These are phyloP conservation scores for Xerus rutilus DNA, from an alignment of 2,797 vertebrate species.

Conservation along the genomic window DNA sequence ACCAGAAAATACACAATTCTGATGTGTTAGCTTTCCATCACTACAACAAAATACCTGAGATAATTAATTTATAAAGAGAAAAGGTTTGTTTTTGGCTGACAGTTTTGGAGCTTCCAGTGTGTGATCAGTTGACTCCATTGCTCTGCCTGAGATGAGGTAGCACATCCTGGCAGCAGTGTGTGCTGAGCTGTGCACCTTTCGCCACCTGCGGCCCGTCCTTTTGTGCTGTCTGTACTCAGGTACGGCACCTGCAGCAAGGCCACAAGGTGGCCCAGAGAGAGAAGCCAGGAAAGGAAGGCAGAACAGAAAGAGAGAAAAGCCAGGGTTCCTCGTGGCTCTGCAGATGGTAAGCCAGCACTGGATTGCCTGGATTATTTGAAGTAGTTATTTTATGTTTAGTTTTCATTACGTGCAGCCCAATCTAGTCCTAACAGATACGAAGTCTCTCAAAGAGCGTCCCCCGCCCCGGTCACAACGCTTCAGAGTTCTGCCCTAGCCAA, in stretches of 20 bases:
- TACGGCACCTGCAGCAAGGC: no score
- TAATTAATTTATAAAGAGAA: no score
- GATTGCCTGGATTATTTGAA: no score
- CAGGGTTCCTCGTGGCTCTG: not conserved
- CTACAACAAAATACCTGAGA: no score
- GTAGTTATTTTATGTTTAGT: not conserved
- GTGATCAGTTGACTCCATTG: not conserved
- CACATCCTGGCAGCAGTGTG: not conserved
- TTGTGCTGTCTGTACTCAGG: not conserved
- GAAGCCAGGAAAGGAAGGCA: not conserved
- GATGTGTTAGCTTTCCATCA: not conserved
- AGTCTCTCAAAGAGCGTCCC: not conserved
- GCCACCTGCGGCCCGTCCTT: not conserved
- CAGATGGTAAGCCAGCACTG: not conserved
- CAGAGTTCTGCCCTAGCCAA: not conserved
- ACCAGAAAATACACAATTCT: not conserved
- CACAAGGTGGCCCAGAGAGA: not conserved
- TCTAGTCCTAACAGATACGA: no score
- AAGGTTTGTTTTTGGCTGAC: not conserved
- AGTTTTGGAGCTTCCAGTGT: no score
- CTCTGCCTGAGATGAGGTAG: not conserved
- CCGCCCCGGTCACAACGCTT: not conserved
- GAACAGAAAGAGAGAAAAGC: not conserved
- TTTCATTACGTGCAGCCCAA: not conserved
- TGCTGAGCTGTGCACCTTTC: no score